These are phyloP conservation scores for Pissodes strobi DNA, from an alignment of 1,140 invertebrate genomes.

Conservation along the genomic window DNA sequence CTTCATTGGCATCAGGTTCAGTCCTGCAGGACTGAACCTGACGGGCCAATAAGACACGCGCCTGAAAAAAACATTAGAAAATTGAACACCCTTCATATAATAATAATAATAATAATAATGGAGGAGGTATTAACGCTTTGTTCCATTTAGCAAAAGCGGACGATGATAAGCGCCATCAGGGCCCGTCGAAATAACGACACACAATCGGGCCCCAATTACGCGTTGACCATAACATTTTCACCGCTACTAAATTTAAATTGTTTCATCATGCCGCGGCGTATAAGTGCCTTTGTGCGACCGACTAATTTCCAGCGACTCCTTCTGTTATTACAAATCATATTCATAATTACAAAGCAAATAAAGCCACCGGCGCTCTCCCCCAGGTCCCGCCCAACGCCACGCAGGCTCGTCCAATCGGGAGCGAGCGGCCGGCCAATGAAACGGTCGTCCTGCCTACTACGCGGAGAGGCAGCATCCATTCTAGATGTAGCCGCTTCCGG, in stretches of 20 bases:
- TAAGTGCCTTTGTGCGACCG: conserved; percentile 52
- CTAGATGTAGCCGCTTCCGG: conserved; percentile 42
- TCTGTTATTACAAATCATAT: conserved; percentile 58
- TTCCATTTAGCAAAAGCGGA: no score
- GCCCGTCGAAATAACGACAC: no score
- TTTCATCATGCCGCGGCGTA: conserved; percentile 49
- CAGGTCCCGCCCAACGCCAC: conserved; percentile 36
- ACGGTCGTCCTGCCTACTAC: conserved; percentile 19
- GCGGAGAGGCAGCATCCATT: conserved; percentile 41
- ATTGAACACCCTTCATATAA: no score
- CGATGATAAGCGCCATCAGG: no score
- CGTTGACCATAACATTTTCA: conserved; percentile 49
- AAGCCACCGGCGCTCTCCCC: conserved; percentile 35
- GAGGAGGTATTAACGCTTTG: no score
- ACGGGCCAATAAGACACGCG: no score
- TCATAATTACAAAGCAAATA: conserved; percentile 58
- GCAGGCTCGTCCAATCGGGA: conserved; percentile 31
- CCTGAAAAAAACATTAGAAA: no score
- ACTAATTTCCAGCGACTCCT: conserved; percentile 55
- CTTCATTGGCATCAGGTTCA: no score
- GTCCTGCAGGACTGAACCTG: no score
- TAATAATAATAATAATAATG: no score
- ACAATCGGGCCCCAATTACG: conserved; percentile 41
- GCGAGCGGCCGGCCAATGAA: conserved; percentile 28
- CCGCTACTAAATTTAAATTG: conserved; percentile 55